A percentile compares a stretch with the other conserved stretches of the same genome.
phyloP scores from a whole-genome alignment of 2,888 invertebrate species.

The Pardosa pseudoannulata region DNA sequence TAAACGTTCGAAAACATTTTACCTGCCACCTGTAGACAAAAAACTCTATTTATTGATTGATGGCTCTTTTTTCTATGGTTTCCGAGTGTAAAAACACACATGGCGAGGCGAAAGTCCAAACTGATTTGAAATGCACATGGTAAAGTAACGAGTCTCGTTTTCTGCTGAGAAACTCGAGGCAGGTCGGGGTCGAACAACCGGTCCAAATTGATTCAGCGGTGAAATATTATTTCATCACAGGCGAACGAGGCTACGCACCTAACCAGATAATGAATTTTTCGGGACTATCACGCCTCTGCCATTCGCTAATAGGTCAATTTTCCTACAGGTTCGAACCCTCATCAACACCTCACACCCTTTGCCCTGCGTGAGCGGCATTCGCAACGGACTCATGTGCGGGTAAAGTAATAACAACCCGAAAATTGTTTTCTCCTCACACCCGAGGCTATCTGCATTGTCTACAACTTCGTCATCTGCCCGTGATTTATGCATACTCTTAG shows the following conservation, averaged over 20 bases:
- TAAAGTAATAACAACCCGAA: neutral
- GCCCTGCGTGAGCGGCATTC: constrained; percentile 36
- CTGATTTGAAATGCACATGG: neutral
- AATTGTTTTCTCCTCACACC: neutral
- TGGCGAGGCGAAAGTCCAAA: too few species aligned
- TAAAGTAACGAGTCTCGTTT: neutral
- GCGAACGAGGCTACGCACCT: constrained; percentile 2
- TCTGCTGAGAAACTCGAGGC: neutral
- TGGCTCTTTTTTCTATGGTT: too few species aligned
- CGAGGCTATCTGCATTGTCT: neutral
- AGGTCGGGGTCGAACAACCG: constrained; percentile 8
- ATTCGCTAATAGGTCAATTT: constrained; percentile 56
- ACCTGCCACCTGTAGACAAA: too few species aligned
- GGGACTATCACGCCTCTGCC: constrained; percentile 37
- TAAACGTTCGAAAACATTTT: too few species aligned
- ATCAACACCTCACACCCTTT: constrained; percentile 56
- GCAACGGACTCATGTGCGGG: neutral
- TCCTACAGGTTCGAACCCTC: constrained; percentile 16
- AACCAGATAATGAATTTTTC: constrained; percentile 24
- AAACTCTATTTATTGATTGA: too few species aligned
- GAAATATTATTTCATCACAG: constrained; percentile 15
- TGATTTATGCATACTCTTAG: too few species aligned
- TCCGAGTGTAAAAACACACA: too few species aligned
- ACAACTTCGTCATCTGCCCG: neutral
- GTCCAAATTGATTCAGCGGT: constrained; percentile 14